phyloP scores from a whole-genome alignment of 2,888 invertebrate species.

The Slavum lentiscoides region DNA sequence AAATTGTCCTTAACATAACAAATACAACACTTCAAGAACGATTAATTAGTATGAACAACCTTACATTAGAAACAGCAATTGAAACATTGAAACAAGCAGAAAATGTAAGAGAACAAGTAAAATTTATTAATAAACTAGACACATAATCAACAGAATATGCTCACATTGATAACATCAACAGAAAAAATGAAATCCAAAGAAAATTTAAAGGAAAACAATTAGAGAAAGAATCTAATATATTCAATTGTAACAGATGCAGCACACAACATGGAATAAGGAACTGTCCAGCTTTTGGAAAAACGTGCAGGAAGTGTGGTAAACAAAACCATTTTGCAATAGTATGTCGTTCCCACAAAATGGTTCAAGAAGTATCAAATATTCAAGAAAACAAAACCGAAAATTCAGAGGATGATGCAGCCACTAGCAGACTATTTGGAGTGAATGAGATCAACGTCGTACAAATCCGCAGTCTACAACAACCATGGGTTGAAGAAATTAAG shows the following conservation, averaged over 20 bases:
- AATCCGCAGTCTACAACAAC: neutral
- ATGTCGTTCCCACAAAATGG: no score
- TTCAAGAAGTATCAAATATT: no score
- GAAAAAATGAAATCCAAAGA: neutral
- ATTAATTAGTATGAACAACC: neutral
- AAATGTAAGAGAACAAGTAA: neutral
- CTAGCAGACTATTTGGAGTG: no score
- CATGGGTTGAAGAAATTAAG: neutral
- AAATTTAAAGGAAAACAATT: no score
- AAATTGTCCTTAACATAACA: neutral
- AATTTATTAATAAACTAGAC: neutral
- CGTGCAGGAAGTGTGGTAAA: no score
- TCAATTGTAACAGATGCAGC: no score
- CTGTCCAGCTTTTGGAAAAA: no score
- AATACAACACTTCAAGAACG: neutral
- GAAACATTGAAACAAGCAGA: neutral
- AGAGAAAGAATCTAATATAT: no score
- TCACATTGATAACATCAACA: neutral
- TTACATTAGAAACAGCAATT: neutral
- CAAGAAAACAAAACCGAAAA: no score
- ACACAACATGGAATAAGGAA: no score
- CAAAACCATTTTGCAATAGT: no score
- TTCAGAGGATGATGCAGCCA: no score
- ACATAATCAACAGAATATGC: neutral
- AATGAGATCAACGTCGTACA: neutral